Evolutionary conservation across 1,140 invertebrate species (phyloP).

Genomic region (Solen grandis): DNA sequence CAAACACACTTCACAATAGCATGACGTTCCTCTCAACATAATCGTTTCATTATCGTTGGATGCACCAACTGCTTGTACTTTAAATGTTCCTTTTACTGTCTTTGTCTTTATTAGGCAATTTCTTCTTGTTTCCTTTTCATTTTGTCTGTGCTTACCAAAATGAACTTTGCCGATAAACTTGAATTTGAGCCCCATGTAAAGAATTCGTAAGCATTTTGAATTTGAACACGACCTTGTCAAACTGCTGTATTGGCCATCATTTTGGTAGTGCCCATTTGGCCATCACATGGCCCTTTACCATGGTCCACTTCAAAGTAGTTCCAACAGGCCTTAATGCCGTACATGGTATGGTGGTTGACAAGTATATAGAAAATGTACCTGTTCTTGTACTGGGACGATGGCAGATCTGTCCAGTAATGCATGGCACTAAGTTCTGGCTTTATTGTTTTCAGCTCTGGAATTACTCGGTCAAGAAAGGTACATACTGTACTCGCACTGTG

Average conservation of each 20-base stretch:
- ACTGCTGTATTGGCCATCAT: slow-evolving; percentile 42
- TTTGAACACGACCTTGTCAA: not conserved
- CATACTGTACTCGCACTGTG: not conserved
- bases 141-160: slow-evolving; percentile 11
- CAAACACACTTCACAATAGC: slow-evolving; percentile 45
- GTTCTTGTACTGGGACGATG: not conserved
- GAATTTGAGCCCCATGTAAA: slow-evolving; percentile 19
- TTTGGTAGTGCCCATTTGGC: slow-evolving; percentile 26
- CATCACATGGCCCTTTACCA: slow-evolving; percentile 57
- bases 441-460: not conserved
- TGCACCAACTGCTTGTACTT: slow-evolving; percentile 39
- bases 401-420: not conserved
- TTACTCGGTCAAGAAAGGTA: not conserved
- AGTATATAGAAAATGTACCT: slow-evolving; percentile 23
- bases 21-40: slow-evolving; percentile 19
- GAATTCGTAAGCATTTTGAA: slow-evolving; percentile 46
- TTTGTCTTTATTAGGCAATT: not conserved
- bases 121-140: not conserved
- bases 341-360: not conserved
- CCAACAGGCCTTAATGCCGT: slow-evolving; percentile 9
- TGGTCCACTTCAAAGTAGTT: slow-evolving; percentile 57
- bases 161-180: not conserved
- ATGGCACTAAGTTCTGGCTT: not conserved
- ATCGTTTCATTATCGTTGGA: not conserved
- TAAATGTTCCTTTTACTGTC: slow-evolving; percentile 41